Base-by-base conservation (phyloP, 2,888 invertebrate species). In the Steromphala cineraria region DNA sequence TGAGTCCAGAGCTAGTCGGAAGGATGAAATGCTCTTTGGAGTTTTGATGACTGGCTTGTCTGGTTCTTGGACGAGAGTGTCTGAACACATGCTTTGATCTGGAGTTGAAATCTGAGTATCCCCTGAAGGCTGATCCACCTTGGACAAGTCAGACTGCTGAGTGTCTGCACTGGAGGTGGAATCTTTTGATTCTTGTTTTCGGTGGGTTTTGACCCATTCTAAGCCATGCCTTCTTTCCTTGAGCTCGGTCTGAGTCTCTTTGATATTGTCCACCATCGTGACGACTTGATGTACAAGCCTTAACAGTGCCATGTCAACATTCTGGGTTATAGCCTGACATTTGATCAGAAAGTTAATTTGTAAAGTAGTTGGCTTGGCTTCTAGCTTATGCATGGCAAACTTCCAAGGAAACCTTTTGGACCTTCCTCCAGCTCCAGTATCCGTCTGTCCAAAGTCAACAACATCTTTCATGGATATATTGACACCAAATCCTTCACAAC, bases 221-320 rank as follows among this genome's bases (percentile, higher is more conserved):
- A 88, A 82, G 46, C 89, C 88, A 0, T 89, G 86, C 1, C 93
- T 91, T 86, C 96, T 96, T 87, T 96, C 96, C 87, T 97, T 96
- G 77, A 98, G 94, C 91, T 98, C 98, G 88, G 96, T 96, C 92
- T 98, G 97, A 0, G 98, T 98, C 92, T 98, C 98, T 92, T 98
- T 97, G 0, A 98, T 98, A 93, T 98, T 98, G 94, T 98, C 98
- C 94, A 98, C 98, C 98, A 99, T 98, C 91, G 98, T 98, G 90
- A 97, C 97, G 91, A 99, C 98, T 94, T 99, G 99, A 94, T 99
- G 98, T 81, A 98, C 95, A 78, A 99, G 95, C 77, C 99, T 95
- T 71, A 99, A 94, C 53, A 99, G 94, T 0, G 98, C 98, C 98
- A 99, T 98, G 93, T 99, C 99, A 0, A 99, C 98, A 95, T 98